Evolutionary conservation across 2,113 vertebrate genomes (phyloP).

Genomic region (Oreocharis arfaki): DNA sequence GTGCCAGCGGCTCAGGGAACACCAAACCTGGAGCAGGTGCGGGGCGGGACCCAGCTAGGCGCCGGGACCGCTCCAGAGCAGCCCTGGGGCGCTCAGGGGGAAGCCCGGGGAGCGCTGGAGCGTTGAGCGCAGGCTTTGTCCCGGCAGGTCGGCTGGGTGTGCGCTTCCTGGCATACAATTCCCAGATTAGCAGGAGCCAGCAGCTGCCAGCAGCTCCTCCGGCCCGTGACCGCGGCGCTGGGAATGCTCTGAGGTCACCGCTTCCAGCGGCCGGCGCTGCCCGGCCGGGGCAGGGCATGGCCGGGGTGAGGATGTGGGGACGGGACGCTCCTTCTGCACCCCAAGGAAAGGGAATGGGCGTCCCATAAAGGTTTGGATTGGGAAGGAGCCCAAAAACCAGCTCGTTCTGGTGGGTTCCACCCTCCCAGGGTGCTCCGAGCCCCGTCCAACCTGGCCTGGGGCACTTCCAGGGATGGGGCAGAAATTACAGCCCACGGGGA

Average conservation of each 20-base stretch:
- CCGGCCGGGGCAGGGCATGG: background rate
- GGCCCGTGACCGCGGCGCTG: background rate
- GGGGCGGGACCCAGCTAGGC: background rate
- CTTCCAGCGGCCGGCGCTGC: background rate
- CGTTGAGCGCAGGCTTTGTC: conserved; percentile 4
- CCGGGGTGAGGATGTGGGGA: rapidly evolving
- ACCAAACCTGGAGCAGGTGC: background rate
- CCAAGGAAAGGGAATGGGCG: background rate
- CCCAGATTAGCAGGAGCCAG: conserved; percentile 57
- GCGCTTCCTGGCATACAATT: conserved; percentile 67
- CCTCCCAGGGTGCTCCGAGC: background rate
- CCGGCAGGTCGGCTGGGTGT: conserved; percentile 48
- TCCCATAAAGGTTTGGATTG: background rate
- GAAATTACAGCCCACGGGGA: too few species aligned
- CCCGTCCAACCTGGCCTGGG: rapidly evolving
- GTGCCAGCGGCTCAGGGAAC: rapidly evolving
- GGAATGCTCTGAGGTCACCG: background rate
- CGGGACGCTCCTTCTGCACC: background rate
- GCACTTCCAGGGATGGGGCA: background rate
- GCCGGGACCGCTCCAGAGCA: background rate
- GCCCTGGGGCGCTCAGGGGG: background rate
- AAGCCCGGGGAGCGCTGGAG: background rate
- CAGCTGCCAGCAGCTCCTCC: conserved; percentile 37
- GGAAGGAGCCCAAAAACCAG: rapidly evolving
- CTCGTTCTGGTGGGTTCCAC: background rate